Conservation (phyloP, 2,888 invertebrate species). For the Dryadula phaetusa region DNA sequence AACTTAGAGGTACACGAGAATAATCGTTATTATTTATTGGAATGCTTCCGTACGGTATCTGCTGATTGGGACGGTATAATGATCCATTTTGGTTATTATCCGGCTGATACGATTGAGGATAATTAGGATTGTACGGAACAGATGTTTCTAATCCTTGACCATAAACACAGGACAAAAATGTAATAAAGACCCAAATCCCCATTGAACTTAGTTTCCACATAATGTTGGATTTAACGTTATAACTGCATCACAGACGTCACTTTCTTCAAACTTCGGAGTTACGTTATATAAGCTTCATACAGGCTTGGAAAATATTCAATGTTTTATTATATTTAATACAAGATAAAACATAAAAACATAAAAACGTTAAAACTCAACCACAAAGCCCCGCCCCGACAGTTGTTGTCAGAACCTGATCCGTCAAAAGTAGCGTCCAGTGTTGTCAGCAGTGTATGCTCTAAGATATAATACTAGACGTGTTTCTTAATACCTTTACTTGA, state of each 20-base stretch:
- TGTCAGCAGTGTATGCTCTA: not conserved
- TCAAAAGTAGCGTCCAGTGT: not conserved
- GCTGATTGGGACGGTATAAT: slow-evolving; percentile 64
- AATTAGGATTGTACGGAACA: slow-evolving; percentile 66
- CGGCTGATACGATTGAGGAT: slow-evolving; percentile 62
- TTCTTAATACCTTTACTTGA: too few species aligned
- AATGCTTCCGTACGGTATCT: slow-evolving; percentile 75
- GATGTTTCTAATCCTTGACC: slow-evolving; percentile 65
- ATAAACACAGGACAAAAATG: slow-evolving; percentile 61
- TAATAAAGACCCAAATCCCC: slow-evolving; percentile 59
- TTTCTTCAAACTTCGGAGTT: not conserved
- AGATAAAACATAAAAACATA: not conserved
- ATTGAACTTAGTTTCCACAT: slow-evolving; percentile 64
- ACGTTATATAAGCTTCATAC: not conserved
- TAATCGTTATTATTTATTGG: slow-evolving; percentile 71
- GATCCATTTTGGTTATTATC: slow-evolving; percentile 62
- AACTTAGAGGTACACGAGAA: slow-evolving; percentile 65
- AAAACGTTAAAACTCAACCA: slow-evolving; percentile 8
- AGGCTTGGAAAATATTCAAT: not conserved
- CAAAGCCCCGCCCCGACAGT: slow-evolving; percentile 35
- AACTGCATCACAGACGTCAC: slow-evolving; percentile 17
- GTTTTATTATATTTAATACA: not conserved
- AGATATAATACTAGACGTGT: too few species aligned
- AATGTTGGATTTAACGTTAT: slow-evolving; percentile 39
- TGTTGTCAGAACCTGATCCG: slow-evolving; percentile 1